Percentiles rank a stretch among this genome's conserved stretches.
phyloP scores from a whole-genome alignment of 2,113 vertebrate genomes.

The Pteronura brasiliensis region DNA sequence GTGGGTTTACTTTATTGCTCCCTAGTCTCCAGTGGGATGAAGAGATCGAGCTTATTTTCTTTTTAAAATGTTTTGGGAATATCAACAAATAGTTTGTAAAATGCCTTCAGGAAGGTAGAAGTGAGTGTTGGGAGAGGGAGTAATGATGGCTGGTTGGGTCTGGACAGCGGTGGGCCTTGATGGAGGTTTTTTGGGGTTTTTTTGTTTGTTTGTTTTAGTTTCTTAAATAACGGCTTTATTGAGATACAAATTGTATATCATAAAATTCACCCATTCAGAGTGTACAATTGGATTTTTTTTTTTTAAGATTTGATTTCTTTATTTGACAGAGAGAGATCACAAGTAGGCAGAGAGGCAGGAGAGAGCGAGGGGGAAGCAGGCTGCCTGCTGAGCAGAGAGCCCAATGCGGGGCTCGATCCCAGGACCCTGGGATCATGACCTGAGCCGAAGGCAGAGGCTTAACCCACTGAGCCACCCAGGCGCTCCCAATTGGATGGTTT shows the following conservation, averaged over 20 bases:
- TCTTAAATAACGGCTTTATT: slow-evolving; percentile 8
- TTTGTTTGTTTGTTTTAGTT: background rate
- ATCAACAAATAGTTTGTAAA: slow-evolving; percentile 17
- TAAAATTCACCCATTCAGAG: background rate
- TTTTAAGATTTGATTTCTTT: too few species aligned
- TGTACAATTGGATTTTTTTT: background rate
- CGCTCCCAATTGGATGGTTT: background rate
- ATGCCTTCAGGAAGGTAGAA: background rate
- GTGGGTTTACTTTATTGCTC: slow-evolving; percentile 43
- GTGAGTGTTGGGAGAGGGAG: background rate
- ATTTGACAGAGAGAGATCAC: too few species aligned
- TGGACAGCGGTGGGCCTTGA: background rate
- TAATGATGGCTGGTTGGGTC: background rate
- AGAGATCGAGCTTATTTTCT: background rate
- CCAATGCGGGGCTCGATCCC: too few species aligned
- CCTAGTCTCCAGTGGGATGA: background rate
- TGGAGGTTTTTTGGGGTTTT: background rate
- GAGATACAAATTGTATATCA: background rate
- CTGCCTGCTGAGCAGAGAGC: too few species aligned
- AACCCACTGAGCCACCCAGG: too few species aligned
- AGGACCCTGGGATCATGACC: too few species aligned
- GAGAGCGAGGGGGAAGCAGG: too few species aligned
- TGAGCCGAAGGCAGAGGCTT: too few species aligned
- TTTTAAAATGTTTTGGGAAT: background rate
- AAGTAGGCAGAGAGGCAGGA: too few species aligned